Evolutionary conservation across 1,140 invertebrate genomes (phyloP).

Genomic region (Procambarus virginalis): DNA sequence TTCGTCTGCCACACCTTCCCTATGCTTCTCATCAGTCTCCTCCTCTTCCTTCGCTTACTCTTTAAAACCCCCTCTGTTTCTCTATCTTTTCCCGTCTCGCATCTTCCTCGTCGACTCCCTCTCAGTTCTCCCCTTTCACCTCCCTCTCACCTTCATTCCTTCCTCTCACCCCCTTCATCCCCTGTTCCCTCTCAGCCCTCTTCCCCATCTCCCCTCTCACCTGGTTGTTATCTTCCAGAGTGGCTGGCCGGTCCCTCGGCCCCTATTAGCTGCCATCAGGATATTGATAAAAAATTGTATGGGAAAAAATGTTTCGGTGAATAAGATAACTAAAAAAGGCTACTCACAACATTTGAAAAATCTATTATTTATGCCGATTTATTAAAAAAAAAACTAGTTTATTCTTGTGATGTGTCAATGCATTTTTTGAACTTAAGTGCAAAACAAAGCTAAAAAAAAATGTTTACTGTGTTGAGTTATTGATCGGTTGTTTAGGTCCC

Average conservation of each 20-base stretch:
- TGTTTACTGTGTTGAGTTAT: no score
- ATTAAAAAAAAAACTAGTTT: no score
- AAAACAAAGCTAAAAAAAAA: neutral
- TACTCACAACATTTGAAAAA: no score
- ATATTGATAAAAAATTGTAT: constrained; percentile 13
- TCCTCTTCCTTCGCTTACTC: neutral
- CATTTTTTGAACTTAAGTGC: no score
- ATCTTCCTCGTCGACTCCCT: neutral
- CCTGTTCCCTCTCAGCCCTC: neutral
- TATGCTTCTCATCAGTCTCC: neutral
- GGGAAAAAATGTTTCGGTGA: neutral
- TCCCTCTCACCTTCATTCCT: neutral
- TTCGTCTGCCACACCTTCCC: neutral
- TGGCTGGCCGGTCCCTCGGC: neutral
- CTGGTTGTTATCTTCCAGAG: neutral
- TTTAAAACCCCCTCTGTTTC: neutral
- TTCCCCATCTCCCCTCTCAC: neutral
- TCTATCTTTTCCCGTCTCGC: no score
- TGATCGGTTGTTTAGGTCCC: no score
- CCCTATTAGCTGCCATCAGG: constrained; percentile 40
- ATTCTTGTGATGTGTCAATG: no score
- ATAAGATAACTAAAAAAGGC: no score
- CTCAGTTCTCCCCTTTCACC: neutral
- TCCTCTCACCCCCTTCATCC: neutral
- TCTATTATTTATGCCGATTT: no score